Evolutionary conservation across 2,888 invertebrate species (phyloP).

Genomic region (Andrena chrysosceles): DNA sequence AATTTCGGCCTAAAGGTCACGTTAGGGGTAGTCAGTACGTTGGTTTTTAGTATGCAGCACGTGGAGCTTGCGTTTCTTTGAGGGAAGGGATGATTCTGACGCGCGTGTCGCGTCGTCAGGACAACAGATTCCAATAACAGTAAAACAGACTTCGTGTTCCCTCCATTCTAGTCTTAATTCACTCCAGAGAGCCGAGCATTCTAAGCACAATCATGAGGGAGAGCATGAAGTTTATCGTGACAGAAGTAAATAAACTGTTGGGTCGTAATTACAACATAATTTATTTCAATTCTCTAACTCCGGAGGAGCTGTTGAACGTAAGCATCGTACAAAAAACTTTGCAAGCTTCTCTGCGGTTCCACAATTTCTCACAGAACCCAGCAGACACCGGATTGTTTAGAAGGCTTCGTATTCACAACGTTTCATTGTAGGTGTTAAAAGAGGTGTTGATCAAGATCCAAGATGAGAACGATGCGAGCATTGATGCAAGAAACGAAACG

Average conservation of each 20-base stretch:
- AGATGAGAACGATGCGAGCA: conserved; percentile 87
- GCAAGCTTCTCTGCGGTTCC: not conserved
- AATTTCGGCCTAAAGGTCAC: conserved; percentile 36
- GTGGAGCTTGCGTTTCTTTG: not conserved
- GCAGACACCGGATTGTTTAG: not conserved
- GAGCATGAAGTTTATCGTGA: conserved; percentile 89
- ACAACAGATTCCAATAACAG: conserved; percentile 41
- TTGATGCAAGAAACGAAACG: conserved; percentile 91
- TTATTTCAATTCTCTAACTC: conserved; percentile 92
- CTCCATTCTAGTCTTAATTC: not conserved
- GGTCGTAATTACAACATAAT: conserved; percentile 92
- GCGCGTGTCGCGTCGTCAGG: conserved; percentile 38
- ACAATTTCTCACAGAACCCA: not conserved
- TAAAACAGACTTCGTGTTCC: not conserved
- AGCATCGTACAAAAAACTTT: not conserved
- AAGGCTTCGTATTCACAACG: conserved; percentile 2
- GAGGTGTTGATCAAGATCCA: conserved; percentile 88
- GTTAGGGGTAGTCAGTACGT: not conserved
- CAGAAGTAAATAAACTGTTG: conserved; percentile 90
- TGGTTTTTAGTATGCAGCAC: not conserved
- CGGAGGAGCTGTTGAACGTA: conserved; percentile 91
- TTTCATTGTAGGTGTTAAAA: conserved; percentile 85
- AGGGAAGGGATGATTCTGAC: not conserved
- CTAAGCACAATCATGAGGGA: conserved; percentile 86
- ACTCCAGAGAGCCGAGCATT: not conserved